Base-by-base conservation (phyloP, 1,140 invertebrate genomes). In the Microplitis demolitor region DNA sequence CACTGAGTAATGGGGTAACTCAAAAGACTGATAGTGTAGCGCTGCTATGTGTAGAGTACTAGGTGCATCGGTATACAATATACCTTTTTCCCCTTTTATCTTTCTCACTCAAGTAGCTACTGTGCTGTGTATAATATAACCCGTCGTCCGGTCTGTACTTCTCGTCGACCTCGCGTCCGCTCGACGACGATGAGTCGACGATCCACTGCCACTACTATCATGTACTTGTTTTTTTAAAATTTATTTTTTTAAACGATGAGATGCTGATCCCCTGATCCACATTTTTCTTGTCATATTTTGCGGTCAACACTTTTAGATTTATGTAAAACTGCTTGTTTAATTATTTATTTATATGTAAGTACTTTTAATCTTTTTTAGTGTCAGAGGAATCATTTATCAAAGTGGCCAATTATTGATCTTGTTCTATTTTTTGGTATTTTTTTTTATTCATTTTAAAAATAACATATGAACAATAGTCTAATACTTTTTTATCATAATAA, bases 221-320 rank as follows among this genome's bases (percentile, higher is more conserved):
- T 58, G 14, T 24, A 31, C 8, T 24, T 16, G 8, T 24, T 31
- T 58, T 58, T 58, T 0, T 58, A 9, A 45, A 45, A 11, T 3
- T 9, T 45, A 1, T 24, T 54, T 54, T 54, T 54, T 14, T 4
- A 11, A 54, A 54, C 51, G 51, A 58, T 31, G 56, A 58, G 56
- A 58, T 58, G 56, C 56, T 58, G 56, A 58, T 58, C 24, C 56
- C 24, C 16, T 58, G 56, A 58, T 58, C 56, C 56, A 58, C 24
- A 24, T 54, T 11, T 24, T 24, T n/a, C 53, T 11, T 13, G 53
- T 54, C 53, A 54, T 54, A 54, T 54, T 45, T 45, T 45, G 11
- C 39, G 39, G 6, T 45, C 39, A 45, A 45, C 39, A 45, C 39
- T 45, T 45, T 24, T 45, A 45, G 39, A 45, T 45, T 45, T 45